A percentile compares a stretch with the other conserved stretches of the same genome.
phyloP scores from a whole-genome alignment of 2,888 invertebrate species.

The Coleophora deauratella region DNA sequence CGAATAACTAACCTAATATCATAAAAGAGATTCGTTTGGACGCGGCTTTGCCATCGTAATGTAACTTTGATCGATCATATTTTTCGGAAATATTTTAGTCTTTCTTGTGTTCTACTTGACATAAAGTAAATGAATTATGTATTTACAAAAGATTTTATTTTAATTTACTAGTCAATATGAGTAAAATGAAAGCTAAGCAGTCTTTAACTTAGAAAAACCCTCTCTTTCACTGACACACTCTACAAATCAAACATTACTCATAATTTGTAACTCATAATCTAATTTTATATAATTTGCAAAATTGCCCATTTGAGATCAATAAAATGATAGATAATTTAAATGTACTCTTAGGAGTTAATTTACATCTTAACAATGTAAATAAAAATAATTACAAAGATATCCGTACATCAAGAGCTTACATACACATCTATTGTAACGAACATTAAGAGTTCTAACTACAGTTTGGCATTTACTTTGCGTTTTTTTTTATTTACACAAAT shows the following conservation, averaged over 20 bases:
- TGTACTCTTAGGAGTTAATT: background rate
- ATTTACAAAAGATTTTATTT: conserved; percentile 25
- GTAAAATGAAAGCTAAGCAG: conserved; percentile 16
- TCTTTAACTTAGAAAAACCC: conserved; percentile 18
- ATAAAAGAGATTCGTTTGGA: conserved; percentile 1
- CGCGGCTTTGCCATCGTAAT: conserved; percentile 30
- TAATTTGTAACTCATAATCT: too few species aligned
- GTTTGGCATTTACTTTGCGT: conserved; percentile 56
- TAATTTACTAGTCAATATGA: too few species aligned
- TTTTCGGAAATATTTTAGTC: conserved; percentile 10
- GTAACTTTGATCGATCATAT: conserved; percentile 25
- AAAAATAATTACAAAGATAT: background rate
- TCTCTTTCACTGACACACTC: conserved; percentile 6
- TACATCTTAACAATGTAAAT: background rate
- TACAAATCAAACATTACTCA: conserved; percentile 1
- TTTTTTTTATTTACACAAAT: conserved; percentile 24
- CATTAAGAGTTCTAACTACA: conserved; percentile 34
- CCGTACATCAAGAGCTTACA: background rate
- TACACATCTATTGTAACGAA: conserved; percentile 14
- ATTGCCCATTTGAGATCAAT: conserved; percentile 48
- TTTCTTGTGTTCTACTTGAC: too few species aligned
- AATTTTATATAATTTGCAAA: conserved; percentile 12
- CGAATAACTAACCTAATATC: conserved; percentile 26
- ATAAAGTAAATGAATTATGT: too few species aligned
- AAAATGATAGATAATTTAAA: conserved; percentile 33